These are phyloP conservation scores for Ichneumoninae sp. DNA, from an alignment of 2,888 invertebrate species.

Conservation along the genomic window DNA sequence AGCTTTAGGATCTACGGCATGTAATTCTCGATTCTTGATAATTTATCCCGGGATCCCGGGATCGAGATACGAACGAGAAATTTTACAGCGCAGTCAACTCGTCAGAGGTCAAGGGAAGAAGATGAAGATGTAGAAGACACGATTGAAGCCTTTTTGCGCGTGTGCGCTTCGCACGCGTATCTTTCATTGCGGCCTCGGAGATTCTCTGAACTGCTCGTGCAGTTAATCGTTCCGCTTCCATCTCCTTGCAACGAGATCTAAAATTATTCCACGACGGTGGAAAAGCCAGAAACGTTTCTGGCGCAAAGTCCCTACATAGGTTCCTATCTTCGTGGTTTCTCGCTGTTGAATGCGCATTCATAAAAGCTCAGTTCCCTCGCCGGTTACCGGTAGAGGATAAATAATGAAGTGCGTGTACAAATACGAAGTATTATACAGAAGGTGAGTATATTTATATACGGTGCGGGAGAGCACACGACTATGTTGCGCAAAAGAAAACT, in stretches of 20 bases:
- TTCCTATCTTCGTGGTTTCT: constrained; percentile 32
- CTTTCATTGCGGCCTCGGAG: constrained; percentile 49
- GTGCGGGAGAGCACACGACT: constrained; percentile 66
- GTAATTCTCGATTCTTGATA: background rate
- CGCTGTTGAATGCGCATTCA: constrained; percentile 55
- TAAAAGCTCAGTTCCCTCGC: constrained; percentile 49
- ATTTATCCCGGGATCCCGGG: background rate
- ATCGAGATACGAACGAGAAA: background rate
- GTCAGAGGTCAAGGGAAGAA: background rate
- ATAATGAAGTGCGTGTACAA: constrained; percentile 66
- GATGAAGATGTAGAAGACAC: constrained; percentile 10
- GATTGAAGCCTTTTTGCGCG: constrained; percentile 26
- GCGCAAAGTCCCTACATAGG: background rate
- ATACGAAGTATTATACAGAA: constrained; percentile 53
- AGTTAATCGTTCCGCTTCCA: constrained; percentile 62
- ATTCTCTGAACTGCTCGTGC: constrained; percentile 67
- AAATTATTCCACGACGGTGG: constrained; percentile 61
- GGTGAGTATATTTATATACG: constrained; percentile 8
- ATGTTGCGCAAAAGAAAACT: constrained; percentile 78
- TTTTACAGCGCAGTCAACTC: background rate
- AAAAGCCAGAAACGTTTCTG: constrained; percentile 45
- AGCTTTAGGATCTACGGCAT: background rate
- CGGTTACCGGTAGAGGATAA: constrained; percentile 41
- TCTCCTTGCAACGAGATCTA: constrained; percentile 60
- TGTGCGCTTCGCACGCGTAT: constrained; percentile 46